These are phyloP conservation scores for Holothuria glaberrima DNA, from an alignment of 35 echinoderm and acorn worm species.

Conservation along the genomic window DNA sequence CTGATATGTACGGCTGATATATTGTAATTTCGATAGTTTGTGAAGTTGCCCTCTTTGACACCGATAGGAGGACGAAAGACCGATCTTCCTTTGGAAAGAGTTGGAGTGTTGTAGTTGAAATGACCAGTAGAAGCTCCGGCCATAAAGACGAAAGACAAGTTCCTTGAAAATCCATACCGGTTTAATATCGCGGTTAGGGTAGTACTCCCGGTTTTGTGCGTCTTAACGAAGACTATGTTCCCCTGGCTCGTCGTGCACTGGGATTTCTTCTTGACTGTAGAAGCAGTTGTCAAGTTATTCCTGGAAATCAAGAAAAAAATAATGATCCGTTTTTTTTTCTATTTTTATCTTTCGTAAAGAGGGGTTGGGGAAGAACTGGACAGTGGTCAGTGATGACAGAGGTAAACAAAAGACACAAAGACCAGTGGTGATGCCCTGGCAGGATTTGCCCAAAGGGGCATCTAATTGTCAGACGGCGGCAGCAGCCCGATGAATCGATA, in stretches of 20 bases:
- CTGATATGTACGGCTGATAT: constrained; percentile 77
- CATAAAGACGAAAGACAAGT: constrained; percentile 82
- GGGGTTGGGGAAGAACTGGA: no score
- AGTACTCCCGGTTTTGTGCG: constrained; percentile 69
- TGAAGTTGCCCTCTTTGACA: not conserved
- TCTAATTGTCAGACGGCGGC: no score
- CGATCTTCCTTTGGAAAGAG: not conserved
- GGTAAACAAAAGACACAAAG: no score
- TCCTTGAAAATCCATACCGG: constrained; percentile 52
- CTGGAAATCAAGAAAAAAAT: not conserved
- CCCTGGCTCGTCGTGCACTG: not conserved
- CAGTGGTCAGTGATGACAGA: no score
- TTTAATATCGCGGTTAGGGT: constrained; percentile 45
- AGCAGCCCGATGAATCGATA: no score
- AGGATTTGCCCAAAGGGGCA: no score
- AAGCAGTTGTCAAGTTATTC: not conserved
- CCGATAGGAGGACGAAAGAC: constrained; percentile 77
- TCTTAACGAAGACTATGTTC: constrained; percentile 65
- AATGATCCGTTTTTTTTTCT: no score
- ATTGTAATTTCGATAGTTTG: constrained; percentile 66
- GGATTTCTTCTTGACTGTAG: not conserved
- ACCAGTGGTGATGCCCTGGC: no score
- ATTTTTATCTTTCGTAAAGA: no score
- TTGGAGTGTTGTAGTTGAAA: constrained; percentile 40
- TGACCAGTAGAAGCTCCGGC: constrained; percentile 63